These are phyloP conservation scores for Psilopsiagon aymara DNA, from an alignment of 2,113 vertebrate genomes.

Conservation along the genomic window DNA sequence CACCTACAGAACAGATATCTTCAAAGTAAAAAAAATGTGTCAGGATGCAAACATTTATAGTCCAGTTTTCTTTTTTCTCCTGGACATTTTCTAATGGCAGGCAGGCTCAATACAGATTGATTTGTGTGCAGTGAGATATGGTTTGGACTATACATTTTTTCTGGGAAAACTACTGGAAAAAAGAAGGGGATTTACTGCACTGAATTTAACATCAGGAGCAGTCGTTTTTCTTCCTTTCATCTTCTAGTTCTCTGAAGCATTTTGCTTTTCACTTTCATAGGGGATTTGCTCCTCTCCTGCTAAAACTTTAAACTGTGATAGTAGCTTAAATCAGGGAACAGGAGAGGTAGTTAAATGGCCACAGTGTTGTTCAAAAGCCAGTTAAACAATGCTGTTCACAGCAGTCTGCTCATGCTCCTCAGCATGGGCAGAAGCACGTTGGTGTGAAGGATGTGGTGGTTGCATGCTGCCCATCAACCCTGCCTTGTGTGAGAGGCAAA, in stretches of 20 bases:
- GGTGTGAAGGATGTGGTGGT: background rate
- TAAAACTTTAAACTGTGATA: background rate
- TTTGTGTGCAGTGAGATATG: background rate
- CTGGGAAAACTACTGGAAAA: background rate
- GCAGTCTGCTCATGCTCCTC: background rate
- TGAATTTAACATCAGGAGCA: background rate
- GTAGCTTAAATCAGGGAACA: background rate
- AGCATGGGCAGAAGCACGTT: background rate
- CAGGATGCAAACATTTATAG: background rate
- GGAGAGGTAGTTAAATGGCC: background rate
- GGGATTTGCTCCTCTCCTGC: background rate
- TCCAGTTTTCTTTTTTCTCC: background rate
- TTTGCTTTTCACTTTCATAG: background rate
- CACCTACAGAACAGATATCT: background rate
- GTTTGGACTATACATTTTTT: conserved; percentile 39
- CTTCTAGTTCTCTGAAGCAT: background rate
- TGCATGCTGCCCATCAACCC: background rate
- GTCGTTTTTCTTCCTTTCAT: background rate
- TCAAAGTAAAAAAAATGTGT: background rate
- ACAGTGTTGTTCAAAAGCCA: background rate
- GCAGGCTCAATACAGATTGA: conserved; percentile 24
- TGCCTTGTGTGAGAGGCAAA: background rate
- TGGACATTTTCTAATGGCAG: background rate
- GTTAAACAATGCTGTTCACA: background rate
- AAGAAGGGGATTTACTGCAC: background rate